Evolutionary conservation across 2,797 vertebrate genomes (phyloP).

Genomic region (Poecilia wingei): DNA sequence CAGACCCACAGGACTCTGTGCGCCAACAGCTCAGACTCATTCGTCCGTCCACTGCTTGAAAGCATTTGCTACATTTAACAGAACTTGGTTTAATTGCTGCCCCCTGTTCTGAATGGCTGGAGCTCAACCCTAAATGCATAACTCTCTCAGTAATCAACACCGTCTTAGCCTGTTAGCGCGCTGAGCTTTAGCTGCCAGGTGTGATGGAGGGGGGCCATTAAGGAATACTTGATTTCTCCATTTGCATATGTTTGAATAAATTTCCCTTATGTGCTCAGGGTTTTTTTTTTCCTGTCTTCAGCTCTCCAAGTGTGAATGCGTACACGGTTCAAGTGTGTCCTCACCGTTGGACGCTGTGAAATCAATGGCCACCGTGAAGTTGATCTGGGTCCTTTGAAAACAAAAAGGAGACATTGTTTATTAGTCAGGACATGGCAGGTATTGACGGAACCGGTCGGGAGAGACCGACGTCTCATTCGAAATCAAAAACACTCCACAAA

Average conservation of each 20-base stretch:
- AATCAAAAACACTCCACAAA: slow-evolving; percentile 39
- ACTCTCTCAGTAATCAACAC: slow-evolving; percentile 57
- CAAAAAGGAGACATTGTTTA: slow-evolving; percentile 56
- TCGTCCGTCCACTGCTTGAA: slow-evolving; percentile 3
- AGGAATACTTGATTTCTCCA: slow-evolving; percentile 52
- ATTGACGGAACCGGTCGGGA: slow-evolving; percentile 13
- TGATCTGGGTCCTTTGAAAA: slow-evolving; percentile 94
- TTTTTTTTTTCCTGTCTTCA: slow-evolving; percentile 1
- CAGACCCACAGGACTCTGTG: slow-evolving; percentile 8
- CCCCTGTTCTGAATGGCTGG: slow-evolving; percentile 8
- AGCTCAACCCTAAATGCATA: slow-evolving; percentile 43
- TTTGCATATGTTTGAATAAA: slow-evolving; percentile 73
- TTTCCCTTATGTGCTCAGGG: slow-evolving; percentile 1
- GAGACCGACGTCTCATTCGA: slow-evolving; percentile 6
- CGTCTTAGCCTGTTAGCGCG: slow-evolving; percentile 48
- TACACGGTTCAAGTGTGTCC: slow-evolving; percentile 44
- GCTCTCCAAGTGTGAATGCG: not conserved
- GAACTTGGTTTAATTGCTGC: slow-evolving; percentile 5
- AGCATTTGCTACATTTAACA: slow-evolving; percentile 18
- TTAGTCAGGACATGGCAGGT: slow-evolving; percentile 22
- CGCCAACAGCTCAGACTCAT: slow-evolving; percentile 18
- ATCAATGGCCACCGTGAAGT: slow-evolving; percentile 99
- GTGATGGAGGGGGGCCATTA: slow-evolving; percentile 65
- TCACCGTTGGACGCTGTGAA: slow-evolving; percentile 99
- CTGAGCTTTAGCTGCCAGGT: slow-evolving; percentile 55